Percentiles rank a stretch among this genome's conserved stretches.
Conservation (phyloP, 2,113 vertebrate genomes). For the Chloropsis cyanopogon region DNA sequence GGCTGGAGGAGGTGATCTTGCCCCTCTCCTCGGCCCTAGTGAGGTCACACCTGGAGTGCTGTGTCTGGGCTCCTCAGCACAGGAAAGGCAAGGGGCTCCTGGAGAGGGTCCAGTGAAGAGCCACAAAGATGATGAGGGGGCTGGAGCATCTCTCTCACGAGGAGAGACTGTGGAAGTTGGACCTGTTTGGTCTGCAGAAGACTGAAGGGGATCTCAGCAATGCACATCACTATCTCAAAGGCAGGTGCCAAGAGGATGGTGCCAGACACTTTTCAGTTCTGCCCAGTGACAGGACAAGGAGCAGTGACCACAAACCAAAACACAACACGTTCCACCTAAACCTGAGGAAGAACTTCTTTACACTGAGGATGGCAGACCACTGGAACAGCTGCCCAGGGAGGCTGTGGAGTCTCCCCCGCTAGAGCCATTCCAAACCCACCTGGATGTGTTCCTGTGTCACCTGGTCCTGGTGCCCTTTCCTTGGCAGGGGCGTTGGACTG, state of each 20-base stretch:
- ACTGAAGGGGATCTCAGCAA: not conserved
- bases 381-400: not conserved
- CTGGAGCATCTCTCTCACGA: not conserved
- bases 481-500: not conserved
- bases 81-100: not conserved
- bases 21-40: not conserved
- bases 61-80: not conserved
- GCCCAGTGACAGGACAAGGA: not conserved
- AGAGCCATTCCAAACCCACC: not conserved
- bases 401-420: not conserved
- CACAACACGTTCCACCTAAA: not conserved
- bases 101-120: not conserved
- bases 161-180: not conserved
- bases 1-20: not conserved
- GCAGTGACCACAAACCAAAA: not conserved
- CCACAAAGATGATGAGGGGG: no score
- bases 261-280: no score
- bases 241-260: not conserved
- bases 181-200: not conserved
- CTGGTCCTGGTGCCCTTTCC: no score
- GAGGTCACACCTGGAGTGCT: not conserved
- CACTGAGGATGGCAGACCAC: not conserved
- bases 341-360: not conserved
- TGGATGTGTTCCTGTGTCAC: not conserved
- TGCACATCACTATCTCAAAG: not conserved